A percentile compares a stretch with the other conserved stretches of the same genome.
These are phyloP conservation scores for Riparia riparia DNA, from an alignment of 2,113 vertebrate species.

Conservation along the genomic window DNA sequence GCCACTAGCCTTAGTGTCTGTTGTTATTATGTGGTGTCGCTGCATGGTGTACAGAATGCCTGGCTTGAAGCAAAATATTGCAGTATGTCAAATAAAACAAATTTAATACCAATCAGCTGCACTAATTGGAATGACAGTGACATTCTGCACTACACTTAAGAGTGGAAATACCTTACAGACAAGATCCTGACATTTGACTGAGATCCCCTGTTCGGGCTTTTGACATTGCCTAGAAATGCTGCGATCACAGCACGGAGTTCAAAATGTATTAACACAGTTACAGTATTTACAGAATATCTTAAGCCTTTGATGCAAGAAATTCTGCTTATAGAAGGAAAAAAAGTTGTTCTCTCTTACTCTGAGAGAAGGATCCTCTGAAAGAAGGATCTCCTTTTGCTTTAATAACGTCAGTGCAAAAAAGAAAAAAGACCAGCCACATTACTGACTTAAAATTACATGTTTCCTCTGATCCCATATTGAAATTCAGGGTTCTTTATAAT, in stretches of 20 bases:
- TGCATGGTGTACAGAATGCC: not conserved
- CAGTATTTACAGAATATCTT: not conserved
- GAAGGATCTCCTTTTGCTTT: not conserved
- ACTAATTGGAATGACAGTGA: constrained; percentile 67
- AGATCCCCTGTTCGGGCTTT: constrained; percentile 33
- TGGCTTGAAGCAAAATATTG: constrained; percentile 35
- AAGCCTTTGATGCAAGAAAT: not conserved
- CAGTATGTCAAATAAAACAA: constrained; percentile 49
- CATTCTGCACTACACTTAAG: constrained; percentile 54
- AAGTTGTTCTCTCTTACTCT: not conserved
- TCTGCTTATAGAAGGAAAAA: not conserved
- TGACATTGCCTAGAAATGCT: constrained; percentile 39
- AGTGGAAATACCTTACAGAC: constrained; percentile 61
- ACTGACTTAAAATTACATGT: not conserved
- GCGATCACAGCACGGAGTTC: constrained; percentile 3
- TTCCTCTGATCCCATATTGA: not conserved
- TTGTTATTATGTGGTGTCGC: not conserved
- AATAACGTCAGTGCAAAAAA: not conserved
- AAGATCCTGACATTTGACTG: constrained; percentile 64
- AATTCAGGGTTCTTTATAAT: not conserved
- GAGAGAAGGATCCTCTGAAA: not conserved
- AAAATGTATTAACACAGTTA: constrained; percentile 33
- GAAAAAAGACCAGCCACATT: not conserved
- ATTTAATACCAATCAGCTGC: constrained; percentile 57
- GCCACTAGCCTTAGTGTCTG: not conserved